These are phyloP conservation scores for Sogatella furcifera DNA, from an alignment of 1,140 invertebrate species.

Conservation along the genomic window DNA sequence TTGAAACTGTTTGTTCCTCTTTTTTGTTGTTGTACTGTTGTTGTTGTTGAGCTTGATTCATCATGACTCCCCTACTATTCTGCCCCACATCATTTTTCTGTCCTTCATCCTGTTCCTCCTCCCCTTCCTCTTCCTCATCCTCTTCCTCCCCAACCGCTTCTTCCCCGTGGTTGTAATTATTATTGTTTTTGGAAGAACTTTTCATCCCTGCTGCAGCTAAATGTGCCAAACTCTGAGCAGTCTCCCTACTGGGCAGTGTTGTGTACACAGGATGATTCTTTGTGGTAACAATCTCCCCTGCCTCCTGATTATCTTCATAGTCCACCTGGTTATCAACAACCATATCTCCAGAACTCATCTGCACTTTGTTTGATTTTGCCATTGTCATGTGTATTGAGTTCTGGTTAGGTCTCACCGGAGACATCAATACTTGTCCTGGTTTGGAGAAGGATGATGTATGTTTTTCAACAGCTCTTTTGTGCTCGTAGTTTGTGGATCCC, in stretches of 20 bases:
- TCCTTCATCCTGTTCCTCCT: conserved; percentile 4
- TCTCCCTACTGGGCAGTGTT: conserved; percentile 37
- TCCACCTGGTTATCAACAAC: conserved; percentile 8
- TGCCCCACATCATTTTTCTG: neutral
- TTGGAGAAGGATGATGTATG: neutral
- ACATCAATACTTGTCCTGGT: neutral
- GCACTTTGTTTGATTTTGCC: neutral
- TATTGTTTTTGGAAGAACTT: neutral
- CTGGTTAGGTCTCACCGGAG: neutral
- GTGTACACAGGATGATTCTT: conserved; percentile 27
- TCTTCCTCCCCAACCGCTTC: neutral
- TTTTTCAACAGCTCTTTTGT: conserved; percentile 7
- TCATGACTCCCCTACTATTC: neutral
- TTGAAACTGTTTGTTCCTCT: neutral
- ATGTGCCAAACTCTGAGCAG: conserved; percentile 39
- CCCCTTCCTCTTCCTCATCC: conserved; percentile 3
- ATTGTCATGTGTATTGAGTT: neutral
- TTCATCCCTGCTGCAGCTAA: conserved; percentile 29
- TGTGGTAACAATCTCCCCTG: neutral
- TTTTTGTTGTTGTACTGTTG: neutral
- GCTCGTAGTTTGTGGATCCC: conserved; percentile 3
- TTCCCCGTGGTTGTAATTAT: neutral
- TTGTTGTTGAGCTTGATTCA: neutral
- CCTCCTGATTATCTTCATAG: conserved; percentile 7
- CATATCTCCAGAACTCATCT: neutral